Base-by-base conservation (phyloP, 2,888 invertebrate genomes). In the Dromius quadrimaculatus region DNA sequence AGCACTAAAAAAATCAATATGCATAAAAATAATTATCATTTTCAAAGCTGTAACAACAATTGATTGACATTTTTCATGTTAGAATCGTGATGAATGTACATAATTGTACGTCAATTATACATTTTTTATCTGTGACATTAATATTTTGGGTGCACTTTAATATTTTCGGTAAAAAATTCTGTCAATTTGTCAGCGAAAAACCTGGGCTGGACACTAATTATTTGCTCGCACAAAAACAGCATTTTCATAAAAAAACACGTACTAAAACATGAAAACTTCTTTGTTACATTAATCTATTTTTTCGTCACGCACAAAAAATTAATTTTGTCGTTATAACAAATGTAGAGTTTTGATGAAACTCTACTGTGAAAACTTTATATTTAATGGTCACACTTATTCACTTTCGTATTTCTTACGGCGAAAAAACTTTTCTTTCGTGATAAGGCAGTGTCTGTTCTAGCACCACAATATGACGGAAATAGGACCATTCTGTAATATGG, bases 321-420 rank as follows among this genome's bases (percentile, higher is more conserved):
- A 22, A 28, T 50, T 50, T 28, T 15, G 17, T 54, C 50, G 28
- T 54, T 54, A 59, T 36, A 59, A 59, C 19, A 36, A 59, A 19
- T 36, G 19, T 17, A 23, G 36, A 59, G 59, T 59, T 59, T 36
- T 34, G 20, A 59, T 59, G 50, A 59, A 59, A 59, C 23, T 59
- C 36, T 20, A 34, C 36, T 59, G 59, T 59, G 36, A 11, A 59
- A 59, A 59, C 34, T 59, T 59, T 59, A 59, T 59, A 59, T 59
- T 59, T 59, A 59, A 59, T 59, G 36, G 59, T 36, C 59, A 36
- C 59, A 59, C 59, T 59, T 59, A 59, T 59, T 59, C 59, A 59
- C 59, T 59, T 34, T 34, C 59, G 36, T 59, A 59, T 59, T 59
- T 59, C 59, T 59, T 34, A 36, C 34, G 59, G 34, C 11, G 57